Evolutionary conservation across 2,888 invertebrate species (phyloP), one percentile per base, ranked within the genome.

Genomic region (Parnassius apollo): DNA sequence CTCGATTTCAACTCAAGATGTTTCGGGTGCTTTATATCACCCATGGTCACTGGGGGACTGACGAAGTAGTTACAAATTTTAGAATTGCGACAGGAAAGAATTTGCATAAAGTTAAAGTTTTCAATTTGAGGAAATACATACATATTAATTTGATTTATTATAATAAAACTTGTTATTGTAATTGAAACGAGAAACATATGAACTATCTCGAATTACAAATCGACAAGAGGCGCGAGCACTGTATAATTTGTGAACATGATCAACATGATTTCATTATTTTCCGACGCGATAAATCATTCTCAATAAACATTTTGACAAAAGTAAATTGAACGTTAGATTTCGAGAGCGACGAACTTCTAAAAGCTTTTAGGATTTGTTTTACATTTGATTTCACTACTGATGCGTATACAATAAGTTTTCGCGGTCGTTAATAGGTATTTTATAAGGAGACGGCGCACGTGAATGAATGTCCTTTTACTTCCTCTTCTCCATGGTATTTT

Each of bases 281-380:
- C 78, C 78, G 73, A 82, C 76, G 82, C 86, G 85, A 89, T 90
- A 82, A 86, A 90, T 89, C 86, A 87, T 83, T 78, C 76, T 78
- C 84, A 83, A 85, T 83, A 86, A 88, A 88, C 82, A 81, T 76
- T 85, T 74, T 78, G 77, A 85, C 83, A 79, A 75, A 80, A 87
- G 83, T 86, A 85, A 88, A 87, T 86, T 82, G 81, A 82, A 81
- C 61, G 62, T 63, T 61, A 57, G 59, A 57, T 57, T 42, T 66
- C 74, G 74, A 73, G 74, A 72, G 77, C 75, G 69, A 71, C 72
- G 75, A 77, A 77, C 75, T 74, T 78, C 78, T 72, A 69, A 76
- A 82, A 82, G 81, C 81, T 78, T 85, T 73, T 81, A 81, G 81
- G 80, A 77, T 71, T 83, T 83, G 77, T 80, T 82, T 82, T 74